phyloP scores from a whole-genome alignment of 1,140 invertebrate species.

The Nomia melanderi region DNA sequence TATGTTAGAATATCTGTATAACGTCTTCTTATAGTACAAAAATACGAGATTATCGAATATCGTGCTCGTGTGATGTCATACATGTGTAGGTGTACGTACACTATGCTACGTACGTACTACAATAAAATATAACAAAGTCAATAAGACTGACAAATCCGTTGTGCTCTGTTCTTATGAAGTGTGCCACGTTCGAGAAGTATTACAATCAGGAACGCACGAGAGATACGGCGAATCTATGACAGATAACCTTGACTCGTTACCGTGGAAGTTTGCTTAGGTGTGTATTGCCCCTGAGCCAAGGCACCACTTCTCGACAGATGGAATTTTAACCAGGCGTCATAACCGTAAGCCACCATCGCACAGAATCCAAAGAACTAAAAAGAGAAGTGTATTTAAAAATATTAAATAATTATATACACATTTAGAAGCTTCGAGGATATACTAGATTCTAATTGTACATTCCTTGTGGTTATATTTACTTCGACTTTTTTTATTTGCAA shows the following conservation, averaged over 20 bases:
- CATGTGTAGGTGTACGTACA: constrained; percentile 5
- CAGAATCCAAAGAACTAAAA: constrained; percentile 91
- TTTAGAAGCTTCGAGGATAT: too few species aligned
- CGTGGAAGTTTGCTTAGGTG: constrained; percentile 84
- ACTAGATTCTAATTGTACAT: too few species aligned
- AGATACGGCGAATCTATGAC: constrained; percentile 26
- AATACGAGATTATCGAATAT: constrained; percentile 10
- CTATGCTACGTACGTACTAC: neutral
- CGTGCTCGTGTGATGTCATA: constrained; percentile 3
- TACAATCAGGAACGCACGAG: neutral
- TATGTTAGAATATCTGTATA: constrained; percentile 23
- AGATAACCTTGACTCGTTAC: constrained; percentile 76
- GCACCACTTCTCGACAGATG: constrained; percentile 83
- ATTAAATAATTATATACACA: neutral
- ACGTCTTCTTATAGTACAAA: constrained; percentile 13
- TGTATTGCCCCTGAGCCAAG: constrained; percentile 87
- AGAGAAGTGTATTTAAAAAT: constrained; percentile 51
- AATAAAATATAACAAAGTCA: neutral
- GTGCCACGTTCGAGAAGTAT: neutral
- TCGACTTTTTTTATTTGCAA: too few species aligned
- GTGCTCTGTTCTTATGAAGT: constrained; percentile 9
- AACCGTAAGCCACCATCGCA: constrained; percentile 88
- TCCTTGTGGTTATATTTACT: too few species aligned
- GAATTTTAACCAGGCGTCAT: constrained; percentile 90
- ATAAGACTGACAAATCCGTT: constrained; percentile 11